Base-by-base conservation (phyloP, 1,140 invertebrate species). In the Akabosia matsudoensis region DNA sequence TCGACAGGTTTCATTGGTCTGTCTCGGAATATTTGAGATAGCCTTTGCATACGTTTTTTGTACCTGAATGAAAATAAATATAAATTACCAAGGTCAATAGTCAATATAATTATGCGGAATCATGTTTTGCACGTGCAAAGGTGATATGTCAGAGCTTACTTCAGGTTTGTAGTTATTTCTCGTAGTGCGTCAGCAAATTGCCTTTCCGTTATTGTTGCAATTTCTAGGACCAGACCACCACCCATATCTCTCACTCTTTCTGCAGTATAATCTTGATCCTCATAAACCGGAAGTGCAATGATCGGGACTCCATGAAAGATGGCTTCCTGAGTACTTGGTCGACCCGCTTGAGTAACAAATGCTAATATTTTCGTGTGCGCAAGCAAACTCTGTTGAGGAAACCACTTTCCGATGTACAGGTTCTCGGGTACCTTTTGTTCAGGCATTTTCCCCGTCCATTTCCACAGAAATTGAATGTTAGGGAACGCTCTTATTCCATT, bases 21-120 rank as follows among this genome's bases (percentile, higher is more conserved):
- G 75, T 83, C 82, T 51, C 70, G 75, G 56, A 79, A 79, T 18
- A 80, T 82, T 78, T 82, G 82, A 0, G 89, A 89, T 1, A 89
- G 33, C 54, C 83, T 80, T 79, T 88, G 86, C 0, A 86, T 87
- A 67, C 85, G 84, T 76, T 83, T 76, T 75, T 79, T 81, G 71
- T 84, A 87, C 30, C 86, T 87, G 80, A 31, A 84, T 24, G 30
- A 4, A 45, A 61, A n/a, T n/a, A 61, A 61, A 61, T 61, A 4
- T 7, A 13, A 61, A 61, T 61, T 61, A 61, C 7, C 14, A 61
- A 7, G 7, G 37, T 45, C 37, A 45, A 18, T 18, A 45, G 7
- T 45, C 18, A 10, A n/a, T n/a, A n/a, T n/a, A n/a, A n/a, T n/a
- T n/a, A n/a, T n/a, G n/a, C n/a, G n/a, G n/a, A n/a, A n/a, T n/a